Conservation (phyloP, 2,113 vertebrate species). For the Petromus typicus region DNA sequence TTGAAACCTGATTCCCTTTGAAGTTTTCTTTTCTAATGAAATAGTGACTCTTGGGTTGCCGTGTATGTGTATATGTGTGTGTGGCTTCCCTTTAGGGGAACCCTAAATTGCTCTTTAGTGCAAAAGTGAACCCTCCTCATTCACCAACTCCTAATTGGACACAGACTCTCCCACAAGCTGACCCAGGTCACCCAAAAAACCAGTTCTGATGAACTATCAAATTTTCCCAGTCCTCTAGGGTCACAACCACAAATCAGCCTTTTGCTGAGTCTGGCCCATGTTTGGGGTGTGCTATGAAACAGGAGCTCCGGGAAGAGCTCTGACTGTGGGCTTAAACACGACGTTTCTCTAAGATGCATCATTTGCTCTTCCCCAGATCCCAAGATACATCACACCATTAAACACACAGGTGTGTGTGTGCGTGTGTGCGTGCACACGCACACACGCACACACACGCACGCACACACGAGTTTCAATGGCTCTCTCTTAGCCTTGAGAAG, state of each 20-base stretch:
- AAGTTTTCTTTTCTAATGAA: constrained; percentile 66
- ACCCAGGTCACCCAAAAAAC: constrained; percentile 66
- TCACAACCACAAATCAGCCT: constrained; percentile 74
- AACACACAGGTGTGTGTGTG: neutral
- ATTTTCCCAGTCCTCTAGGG: constrained; percentile 70
- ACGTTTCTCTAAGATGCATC: constrained; percentile 61
- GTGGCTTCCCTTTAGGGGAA: constrained; percentile 58
- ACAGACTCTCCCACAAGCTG: constrained; percentile 71
- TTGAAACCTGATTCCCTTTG: constrained; percentile 56
- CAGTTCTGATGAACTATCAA: constrained; percentile 70
- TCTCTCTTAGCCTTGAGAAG: constrained; percentile 59
- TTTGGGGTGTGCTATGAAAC: constrained; percentile 70
- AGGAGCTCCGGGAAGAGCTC: constrained; percentile 58
- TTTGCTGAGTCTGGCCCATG: constrained; percentile 76
- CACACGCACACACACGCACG: neutral
- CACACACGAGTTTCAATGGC: constrained; percentile 40
- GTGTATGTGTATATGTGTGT: neutral
- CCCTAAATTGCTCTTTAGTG: constrained; percentile 52
- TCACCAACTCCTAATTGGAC: constrained; percentile 72
- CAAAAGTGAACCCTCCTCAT: constrained; percentile 44
- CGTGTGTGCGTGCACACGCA: no score
- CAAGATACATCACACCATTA: neutral
- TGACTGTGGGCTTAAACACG: constrained; percentile 42
- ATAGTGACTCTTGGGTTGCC: neutral
- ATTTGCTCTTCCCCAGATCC: constrained; percentile 12